These are phyloP conservation scores for Dimorphilus gyrociliatus DNA, from an alignment of 2,888 invertebrate species.

Conservation along the genomic window DNA sequence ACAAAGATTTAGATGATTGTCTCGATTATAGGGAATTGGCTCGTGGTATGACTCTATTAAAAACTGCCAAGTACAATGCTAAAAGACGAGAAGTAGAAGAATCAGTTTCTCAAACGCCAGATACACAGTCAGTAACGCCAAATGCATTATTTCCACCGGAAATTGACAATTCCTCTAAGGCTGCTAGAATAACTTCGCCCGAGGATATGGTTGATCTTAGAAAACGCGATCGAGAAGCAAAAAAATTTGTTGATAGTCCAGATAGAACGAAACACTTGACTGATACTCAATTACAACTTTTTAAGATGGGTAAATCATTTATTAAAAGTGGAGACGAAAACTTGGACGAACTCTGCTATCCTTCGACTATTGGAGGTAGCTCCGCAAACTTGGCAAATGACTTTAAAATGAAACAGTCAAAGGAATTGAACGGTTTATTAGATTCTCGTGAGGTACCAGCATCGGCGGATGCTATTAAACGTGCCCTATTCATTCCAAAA, in stretches of 20 bases:
- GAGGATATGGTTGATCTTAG: slow-evolving; percentile 29
- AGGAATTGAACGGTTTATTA: too few species aligned
- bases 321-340: too few species aligned
- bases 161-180: slow-evolving; percentile 17
- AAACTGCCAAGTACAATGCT: slow-evolving; percentile 17
- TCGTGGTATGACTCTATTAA: slow-evolving; percentile 18
- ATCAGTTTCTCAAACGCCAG: slow-evolving; percentile 1
- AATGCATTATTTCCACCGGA: slow-evolving; percentile 17
- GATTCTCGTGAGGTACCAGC: too few species aligned
- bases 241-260: slow-evolving; percentile 12
- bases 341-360: too few species aligned
- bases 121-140: not conserved
- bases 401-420: too few species aligned
- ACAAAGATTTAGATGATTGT: slow-evolving; percentile 22
- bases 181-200: slow-evolving; percentile 15
- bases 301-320: too few species aligned
- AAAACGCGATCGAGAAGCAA: slow-evolving; percentile 20
- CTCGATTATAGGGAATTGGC: slow-evolving; percentile 28
- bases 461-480: too few species aligned
- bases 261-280: too few species aligned
- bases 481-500: too few species aligned
- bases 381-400: too few species aligned
- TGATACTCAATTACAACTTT: too few species aligned
- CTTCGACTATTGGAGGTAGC: too few species aligned
- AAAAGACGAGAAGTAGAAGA: slow-evolving; percentile 6